Evolutionary conservation across 2,113 vertebrate genomes (phyloP).

Genomic region (Centropristis striata): DNA sequence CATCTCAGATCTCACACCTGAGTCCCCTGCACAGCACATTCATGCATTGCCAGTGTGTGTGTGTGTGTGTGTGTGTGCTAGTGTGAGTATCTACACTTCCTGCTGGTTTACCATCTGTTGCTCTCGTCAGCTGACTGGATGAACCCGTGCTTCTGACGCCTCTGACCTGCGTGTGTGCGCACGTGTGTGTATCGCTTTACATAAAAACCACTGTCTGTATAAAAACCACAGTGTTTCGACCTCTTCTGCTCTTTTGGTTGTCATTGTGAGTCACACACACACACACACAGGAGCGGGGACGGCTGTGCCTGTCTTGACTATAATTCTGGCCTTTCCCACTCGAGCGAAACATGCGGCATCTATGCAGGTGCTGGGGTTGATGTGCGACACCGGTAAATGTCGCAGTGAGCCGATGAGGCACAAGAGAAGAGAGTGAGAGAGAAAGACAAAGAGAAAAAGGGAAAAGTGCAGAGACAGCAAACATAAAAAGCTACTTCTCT

Average conservation of each 20-base stretch:
- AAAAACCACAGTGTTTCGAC: not conserved
- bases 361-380: constrained; percentile 43
- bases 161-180: constrained; percentile 51
- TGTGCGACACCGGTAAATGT: constrained; percentile 50
- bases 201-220: constrained; percentile 58
- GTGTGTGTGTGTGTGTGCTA: constrained; percentile 31
- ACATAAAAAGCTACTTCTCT: constrained; percentile 67
- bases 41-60: constrained; percentile 34
- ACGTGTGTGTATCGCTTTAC: constrained; percentile 26
- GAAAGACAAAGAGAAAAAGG: constrained; percentile 8
- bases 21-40: constrained; percentile 56
- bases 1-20: constrained; percentile 70
- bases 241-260: not conserved
- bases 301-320: not conserved
- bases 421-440: constrained; percentile 2
- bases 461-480: constrained; percentile 53
- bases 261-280: constrained; percentile 42
- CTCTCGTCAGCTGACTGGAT: constrained; percentile 71
- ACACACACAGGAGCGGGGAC: not conserved
- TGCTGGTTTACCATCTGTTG: constrained; percentile 80
- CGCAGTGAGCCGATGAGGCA: not conserved
- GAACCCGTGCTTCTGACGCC: constrained; percentile 61
- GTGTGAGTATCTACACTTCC: constrained; percentile 47
- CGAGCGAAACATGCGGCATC: constrained; percentile 24
- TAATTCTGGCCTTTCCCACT: constrained; percentile 41